A percentile compares a stretch with the other conserved stretches of the same genome.
phyloP scores from a whole-genome alignment of 2,888 invertebrate genomes.

The Caenorhabditis uteleia region DNA sequence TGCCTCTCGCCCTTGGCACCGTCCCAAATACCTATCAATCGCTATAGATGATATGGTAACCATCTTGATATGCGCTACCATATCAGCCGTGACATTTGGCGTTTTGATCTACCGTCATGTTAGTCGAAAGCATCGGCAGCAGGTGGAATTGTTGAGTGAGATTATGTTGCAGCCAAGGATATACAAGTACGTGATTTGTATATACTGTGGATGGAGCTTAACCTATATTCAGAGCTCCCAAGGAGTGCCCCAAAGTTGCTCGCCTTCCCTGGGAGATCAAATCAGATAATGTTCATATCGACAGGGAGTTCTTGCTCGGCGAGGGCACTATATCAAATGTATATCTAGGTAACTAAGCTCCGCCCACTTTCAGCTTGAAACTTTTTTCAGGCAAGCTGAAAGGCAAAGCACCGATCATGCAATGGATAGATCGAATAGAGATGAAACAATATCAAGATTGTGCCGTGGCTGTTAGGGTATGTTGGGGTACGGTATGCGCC shows the following conservation, averaged over 20 bases:
- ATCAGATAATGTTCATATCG: conserved; percentile 52
- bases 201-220: too few relatives aligned
- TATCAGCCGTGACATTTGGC: conserved; percentile 41
- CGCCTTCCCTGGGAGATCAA: conserved; percentile 59
- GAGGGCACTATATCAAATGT: conserved; percentile 57
- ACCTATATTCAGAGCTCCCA: conserved; percentile 33
- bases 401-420: conserved; percentile 58
- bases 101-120: conserved; percentile 42
- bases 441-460: conserved; percentile 61
- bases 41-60: conserved; percentile 51
- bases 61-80: conserved; percentile 46
- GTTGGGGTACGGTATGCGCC: too few relatives aligned
- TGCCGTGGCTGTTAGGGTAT: conserved; percentile 55
- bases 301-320: conserved; percentile 52
- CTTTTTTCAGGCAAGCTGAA: conserved; percentile 57
- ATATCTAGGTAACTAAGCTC: too few relatives aligned
- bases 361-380: too few relatives aligned
- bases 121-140: conserved; percentile 29
- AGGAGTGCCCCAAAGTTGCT: conserved; percentile 39
- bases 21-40: conserved; percentile 43
- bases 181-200: conserved; percentile 27
- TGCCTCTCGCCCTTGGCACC: conserved; percentile 33
- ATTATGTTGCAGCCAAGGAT: conserved; percentile 41
- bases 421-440: conserved; percentile 58
- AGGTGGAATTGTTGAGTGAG: conserved; percentile 43